A percentile compares a stretch with the other conserved stretches of the same genome.
Evolutionary conservation across 2,888 invertebrate genomes (phyloP).

Genomic region (Acronicta aceris): DNA sequence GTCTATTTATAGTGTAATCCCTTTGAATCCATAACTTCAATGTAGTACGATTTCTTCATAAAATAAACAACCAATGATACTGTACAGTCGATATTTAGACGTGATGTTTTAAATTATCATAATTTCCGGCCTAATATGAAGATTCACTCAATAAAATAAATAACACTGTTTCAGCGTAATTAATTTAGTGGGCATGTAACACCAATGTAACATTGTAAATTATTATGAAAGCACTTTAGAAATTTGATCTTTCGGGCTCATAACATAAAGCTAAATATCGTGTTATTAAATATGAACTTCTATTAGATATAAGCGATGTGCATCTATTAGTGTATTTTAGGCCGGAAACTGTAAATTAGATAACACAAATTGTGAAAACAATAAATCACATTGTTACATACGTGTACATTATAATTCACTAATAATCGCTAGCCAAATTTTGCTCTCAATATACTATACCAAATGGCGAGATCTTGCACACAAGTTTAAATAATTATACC

Average conservation of each 20-base stretch:
- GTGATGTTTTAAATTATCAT: conserved; percentile 3
- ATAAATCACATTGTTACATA: conserved; percentile 14
- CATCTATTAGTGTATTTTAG: conserved; percentile 14
- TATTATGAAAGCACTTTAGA: conserved; percentile 18
- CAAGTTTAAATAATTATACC: conserved; percentile 53
- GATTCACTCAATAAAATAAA: not conserved
- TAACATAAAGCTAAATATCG: conserved; percentile 20
- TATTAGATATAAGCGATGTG: conserved; percentile 13
- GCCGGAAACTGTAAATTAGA: conserved; percentile 42
- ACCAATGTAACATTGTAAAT: conserved; percentile 5
- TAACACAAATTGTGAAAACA: conserved; percentile 25
- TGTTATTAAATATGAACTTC: conserved; percentile 25
- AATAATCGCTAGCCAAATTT: conserved; percentile 32
- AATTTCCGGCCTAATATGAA: conserved; percentile 37
- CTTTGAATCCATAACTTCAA: conserved; percentile 20
- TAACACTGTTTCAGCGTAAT: conserved; percentile 7
- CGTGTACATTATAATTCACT: conserved; percentile 21
- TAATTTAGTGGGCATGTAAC: conserved; percentile 10
- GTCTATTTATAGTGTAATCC: conserved; percentile 25
- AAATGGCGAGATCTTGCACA: conserved; percentile 48
- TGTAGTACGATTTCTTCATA: conserved; percentile 23
- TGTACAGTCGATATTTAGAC: conserved; percentile 6
- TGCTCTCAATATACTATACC: conserved; percentile 29
- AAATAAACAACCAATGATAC: conserved; percentile 9
- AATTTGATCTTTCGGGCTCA: conserved; percentile 15